These are phyloP conservation scores for Macheiramphus alcinus DNA, from an alignment of 2,113 vertebrate species.

Conservation along the genomic window DNA sequence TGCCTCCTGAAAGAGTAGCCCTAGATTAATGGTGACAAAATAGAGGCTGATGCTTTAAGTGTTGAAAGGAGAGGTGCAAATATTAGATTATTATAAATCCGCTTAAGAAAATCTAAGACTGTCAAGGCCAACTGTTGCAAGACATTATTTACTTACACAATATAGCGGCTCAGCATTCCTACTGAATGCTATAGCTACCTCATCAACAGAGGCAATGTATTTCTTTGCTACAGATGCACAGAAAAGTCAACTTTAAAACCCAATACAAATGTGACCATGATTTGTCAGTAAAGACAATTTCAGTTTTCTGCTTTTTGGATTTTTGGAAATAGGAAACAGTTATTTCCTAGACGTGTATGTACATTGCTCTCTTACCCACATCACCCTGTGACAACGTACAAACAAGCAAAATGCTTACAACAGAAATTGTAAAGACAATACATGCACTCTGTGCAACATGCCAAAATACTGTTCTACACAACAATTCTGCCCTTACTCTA, in stretches of 20 bases:
- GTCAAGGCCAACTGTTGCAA: conserved; percentile 1
- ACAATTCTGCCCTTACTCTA: background rate
- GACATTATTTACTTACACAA: background rate
- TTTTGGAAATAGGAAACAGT: background rate
- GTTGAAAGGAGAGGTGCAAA: conserved; percentile 17
- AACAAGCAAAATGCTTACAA: background rate
- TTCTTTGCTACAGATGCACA: background rate
- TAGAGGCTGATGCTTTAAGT: background rate
- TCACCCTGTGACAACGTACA: background rate
- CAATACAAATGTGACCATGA: background rate
- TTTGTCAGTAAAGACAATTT: background rate
- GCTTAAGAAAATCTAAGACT: background rate
- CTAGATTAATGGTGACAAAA: background rate
- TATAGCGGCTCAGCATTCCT: background rate
- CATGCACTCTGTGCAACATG: background rate
- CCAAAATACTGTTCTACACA: background rate
- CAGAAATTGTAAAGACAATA: background rate
- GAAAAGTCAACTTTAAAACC: background rate
- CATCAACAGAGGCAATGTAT: background rate
- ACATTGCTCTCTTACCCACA: background rate
- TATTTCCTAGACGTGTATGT: background rate
- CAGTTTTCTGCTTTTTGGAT: background rate
- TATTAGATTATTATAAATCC: background rate
- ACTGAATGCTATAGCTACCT: background rate
- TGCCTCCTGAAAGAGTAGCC: background rate